Percentiles rank a stretch among this genome's conserved stretches.
These are phyloP conservation scores for Hoplias malabaricus DNA, from an alignment of 2,113 vertebrate species.

Conservation along the genomic window DNA sequence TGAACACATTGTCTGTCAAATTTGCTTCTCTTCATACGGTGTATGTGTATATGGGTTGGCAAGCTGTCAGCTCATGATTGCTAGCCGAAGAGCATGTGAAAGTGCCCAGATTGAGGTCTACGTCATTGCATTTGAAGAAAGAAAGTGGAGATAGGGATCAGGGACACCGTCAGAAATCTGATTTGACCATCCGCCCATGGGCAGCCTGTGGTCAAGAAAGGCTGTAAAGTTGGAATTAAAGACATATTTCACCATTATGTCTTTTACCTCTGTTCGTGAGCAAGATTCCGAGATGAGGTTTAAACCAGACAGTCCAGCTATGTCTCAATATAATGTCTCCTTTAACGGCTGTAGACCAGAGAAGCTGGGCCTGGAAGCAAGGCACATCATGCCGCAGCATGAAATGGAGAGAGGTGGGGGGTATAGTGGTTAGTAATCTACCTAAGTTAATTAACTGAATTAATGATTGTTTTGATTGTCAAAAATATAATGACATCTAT, in stretches of 20 bases:
- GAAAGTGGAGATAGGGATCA: no score
- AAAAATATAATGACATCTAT: no score
- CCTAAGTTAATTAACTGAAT: no score
- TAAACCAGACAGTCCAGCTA: neutral
- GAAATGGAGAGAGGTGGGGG: no score
- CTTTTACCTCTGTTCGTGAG: neutral
- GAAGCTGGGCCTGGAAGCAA: no score
- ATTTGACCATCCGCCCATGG: neutral
- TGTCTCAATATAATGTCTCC: no score
- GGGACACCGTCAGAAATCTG: neutral
- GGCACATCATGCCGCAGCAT: no score
- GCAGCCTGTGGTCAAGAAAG: neutral
- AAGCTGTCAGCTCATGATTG: neutral
- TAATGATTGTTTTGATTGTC: no score
- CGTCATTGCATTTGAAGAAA: neutral
- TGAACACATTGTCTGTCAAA: neutral
- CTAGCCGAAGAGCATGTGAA: neutral
- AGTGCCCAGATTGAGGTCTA: neutral
- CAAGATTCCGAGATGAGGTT: neutral
- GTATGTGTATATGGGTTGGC: neutral
- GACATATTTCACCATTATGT: neutral
- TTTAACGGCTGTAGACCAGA: no score
- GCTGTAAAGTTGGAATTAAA: conserved; percentile 4
- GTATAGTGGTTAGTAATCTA: no score
- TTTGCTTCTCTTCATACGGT: neutral